A percentile compares a stretch with the other conserved stretches of the same genome.
Conservation (phyloP, 2,888 invertebrate genomes). For the Druceiella hillmani region DNA sequence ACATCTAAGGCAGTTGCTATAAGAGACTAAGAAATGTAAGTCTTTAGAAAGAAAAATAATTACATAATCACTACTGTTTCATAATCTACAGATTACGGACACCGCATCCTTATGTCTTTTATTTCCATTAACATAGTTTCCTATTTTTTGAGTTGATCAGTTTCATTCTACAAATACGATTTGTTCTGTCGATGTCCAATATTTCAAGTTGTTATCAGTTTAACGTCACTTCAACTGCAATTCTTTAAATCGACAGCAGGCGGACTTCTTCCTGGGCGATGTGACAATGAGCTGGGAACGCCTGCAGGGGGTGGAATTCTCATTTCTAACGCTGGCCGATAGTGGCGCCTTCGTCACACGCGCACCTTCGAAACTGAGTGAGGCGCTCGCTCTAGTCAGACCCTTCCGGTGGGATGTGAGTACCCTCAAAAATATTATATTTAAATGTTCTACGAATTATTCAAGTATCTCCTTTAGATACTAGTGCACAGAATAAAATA, state of each 20-base stretch:
- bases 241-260: constrained; percentile 44
- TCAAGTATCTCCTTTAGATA: too few relatives aligned
- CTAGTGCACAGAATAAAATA: too few relatives aligned
- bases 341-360: constrained; percentile 74
- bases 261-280: constrained; percentile 70
- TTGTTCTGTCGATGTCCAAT: not conserved
- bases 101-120: too few relatives aligned
- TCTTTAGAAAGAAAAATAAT: too few relatives aligned
- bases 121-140: too few relatives aligned
- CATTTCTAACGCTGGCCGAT: constrained; percentile 69
- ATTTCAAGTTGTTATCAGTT: not conserved
- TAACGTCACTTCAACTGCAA: not conserved
- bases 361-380: constrained; percentile 65
- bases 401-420: constrained; percentile 67
- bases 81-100: too few relatives aligned
- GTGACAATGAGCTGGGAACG: constrained; percentile 69
- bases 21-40: too few relatives aligned
- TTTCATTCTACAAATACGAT: constrained; percentile 6
- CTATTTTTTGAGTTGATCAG: constrained; percentile 7
- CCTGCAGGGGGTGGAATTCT: constrained; percentile 67
- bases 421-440: too few relatives aligned
- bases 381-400: constrained; percentile 66
- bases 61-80: too few relatives aligned
- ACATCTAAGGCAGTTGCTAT: too few relatives aligned
- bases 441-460: too few relatives aligned